Evolutionary conservation across 2,113 vertebrate genomes (phyloP), one percentile per base, ranked within the genome.

Genomic region (Oriolus oriolus): DNA sequence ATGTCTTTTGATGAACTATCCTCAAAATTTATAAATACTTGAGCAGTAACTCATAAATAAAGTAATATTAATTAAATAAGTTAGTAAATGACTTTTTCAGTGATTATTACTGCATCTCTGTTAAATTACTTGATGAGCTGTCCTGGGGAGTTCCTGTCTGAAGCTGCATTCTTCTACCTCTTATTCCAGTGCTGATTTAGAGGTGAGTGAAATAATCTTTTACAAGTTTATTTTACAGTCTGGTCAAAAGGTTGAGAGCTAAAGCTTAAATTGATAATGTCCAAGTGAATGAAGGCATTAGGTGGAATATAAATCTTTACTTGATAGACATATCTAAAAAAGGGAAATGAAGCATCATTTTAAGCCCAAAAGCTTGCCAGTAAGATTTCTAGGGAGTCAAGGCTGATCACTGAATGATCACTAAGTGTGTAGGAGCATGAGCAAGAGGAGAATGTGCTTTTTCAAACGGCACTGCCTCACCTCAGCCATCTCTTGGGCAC

Each of bases 201-300:
- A 89, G 30, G 27, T 74, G 69, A 57, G 21, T 50, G 26, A 78
- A 81, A 92, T 84, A 70, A 81, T 95, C 60, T 84, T 90, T 87
- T 87, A 71, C 76, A 88, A 73, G 66, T 88, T 95, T 65, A 42
- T 95, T 93, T 95, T 93, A 93, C 50, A 60, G 22, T 74, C 64
- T 63, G 56, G 44, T 84, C 86, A 84, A 81, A 87, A 94, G 73
- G 76, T 95, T 92, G 83, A 89, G 80, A 90, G 64, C 59, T 89
- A 68, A 86, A 89, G 50, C 73, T 89, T 81, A 78, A 92, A 84
- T 24, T 66, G 44, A 39, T 90, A 84, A 86, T 63, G 54, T 87
- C 47, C 60, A 84, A 88, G 60, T 81, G 85, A 95, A 66, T 52
- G 78, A 87, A 93, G 54, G 75, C 70, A 44, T 92, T 69, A 70